Conservation (phyloP, 1,140 invertebrate species). For the Apis dorsata region DNA sequence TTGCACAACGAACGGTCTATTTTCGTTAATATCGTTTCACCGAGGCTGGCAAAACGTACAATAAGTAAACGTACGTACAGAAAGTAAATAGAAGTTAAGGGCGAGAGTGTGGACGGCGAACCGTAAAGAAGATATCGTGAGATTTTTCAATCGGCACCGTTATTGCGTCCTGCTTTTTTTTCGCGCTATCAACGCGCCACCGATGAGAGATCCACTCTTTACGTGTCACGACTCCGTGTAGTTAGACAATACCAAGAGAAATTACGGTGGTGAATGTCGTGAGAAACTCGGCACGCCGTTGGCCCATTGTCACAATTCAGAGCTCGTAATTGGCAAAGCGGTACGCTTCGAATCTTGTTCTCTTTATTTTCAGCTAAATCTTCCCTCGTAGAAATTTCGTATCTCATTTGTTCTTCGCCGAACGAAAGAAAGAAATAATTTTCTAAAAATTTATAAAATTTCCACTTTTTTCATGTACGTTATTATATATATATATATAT, state of each 20-base stretch:
- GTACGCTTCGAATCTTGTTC: conserved; percentile 32
- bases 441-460: not conserved
- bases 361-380: conserved; percentile 19
- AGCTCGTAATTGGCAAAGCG: conserved; percentile 45
- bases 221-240: conserved; percentile 40
- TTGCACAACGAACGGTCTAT: no score
- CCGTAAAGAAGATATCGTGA: not conserved
- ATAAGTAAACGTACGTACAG: no score
- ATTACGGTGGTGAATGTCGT: conserved; percentile 62
- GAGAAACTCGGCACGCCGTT: conserved; percentile 52
- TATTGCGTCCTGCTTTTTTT: conserved; percentile 37
- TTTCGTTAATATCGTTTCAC: no score
- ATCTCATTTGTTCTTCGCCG: no score
- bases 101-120: not conserved
- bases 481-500: no score
- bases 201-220: conserved; percentile 26
- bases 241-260: conserved; percentile 60
- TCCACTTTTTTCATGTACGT: not conserved
- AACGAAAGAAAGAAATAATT: not conserved
- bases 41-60: no score
- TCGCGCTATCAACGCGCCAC: not conserved
- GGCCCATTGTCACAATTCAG: conserved; percentile 49
- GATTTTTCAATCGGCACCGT: conserved; percentile 18
- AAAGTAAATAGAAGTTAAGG: no score
- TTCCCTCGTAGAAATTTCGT: not conserved